phyloP scores from a whole-genome alignment of 2,113 vertebrate genomes.

The Callaeas wilsoni region DNA sequence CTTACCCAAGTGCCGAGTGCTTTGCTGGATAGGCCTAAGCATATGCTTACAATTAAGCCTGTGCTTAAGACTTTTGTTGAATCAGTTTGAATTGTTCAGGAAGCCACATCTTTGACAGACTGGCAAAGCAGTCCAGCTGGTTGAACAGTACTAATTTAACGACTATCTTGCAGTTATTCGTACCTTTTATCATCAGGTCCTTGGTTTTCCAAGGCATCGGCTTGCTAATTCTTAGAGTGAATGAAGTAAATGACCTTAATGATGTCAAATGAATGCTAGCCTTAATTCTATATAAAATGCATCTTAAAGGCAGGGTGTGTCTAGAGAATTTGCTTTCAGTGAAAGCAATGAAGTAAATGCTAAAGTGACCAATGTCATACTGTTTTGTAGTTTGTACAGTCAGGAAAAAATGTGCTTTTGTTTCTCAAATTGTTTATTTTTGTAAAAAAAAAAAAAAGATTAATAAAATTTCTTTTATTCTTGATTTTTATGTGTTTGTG shows the following conservation, averaged over 20 bases:
- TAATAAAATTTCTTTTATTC: conserved; percentile 9
- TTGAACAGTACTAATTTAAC: background rate
- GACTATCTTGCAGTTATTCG: background rate
- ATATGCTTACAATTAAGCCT: conserved; percentile 57
- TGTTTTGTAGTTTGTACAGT: conserved; percentile 77
- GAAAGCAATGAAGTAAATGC: conserved; percentile 79
- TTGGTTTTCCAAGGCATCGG: conserved; percentile 28
- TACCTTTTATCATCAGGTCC: conserved; percentile 9
- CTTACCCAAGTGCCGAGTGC: background rate
- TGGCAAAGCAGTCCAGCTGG: conserved; percentile 5
- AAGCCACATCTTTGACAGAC: conserved; percentile 6
- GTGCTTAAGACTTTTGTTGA: conserved; percentile 34
- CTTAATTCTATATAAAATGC: conserved; percentile 69
- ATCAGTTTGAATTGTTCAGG: conserved; percentile 21
- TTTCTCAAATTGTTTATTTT: conserved; percentile 80
- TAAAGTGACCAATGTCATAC: conserved; percentile 73
- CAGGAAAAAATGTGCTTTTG: conserved; percentile 73
- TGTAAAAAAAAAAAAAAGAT: conserved; percentile 72
- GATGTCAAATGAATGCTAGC: conserved; percentile 55
- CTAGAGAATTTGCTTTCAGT: conserved; percentile 85
- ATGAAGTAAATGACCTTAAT: conserved; percentile 63
- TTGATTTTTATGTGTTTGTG: background rate
- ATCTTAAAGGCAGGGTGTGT: conserved; percentile 66
- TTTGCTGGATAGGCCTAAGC: conserved; percentile 35
- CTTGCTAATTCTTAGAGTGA: conserved; percentile 49